Evolutionary conservation across 1,140 invertebrate genomes (phyloP), one percentile per base, ranked within the genome.

Genomic region (Lordiphosa stackelbergi): DNA sequence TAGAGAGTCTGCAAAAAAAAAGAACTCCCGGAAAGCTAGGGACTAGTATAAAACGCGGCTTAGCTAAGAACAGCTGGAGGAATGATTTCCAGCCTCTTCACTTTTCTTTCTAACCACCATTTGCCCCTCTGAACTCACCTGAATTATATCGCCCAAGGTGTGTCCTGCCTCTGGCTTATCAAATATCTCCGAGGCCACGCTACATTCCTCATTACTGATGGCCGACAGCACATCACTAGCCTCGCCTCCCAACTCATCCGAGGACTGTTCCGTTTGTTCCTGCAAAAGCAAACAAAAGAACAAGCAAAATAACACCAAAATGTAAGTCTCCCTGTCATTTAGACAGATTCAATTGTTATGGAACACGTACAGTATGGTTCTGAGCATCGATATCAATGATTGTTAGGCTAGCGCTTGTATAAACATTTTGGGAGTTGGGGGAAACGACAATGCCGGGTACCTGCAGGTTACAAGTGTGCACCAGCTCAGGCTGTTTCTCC

Each of bases 151-250:
- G 5, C 83, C 86, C 9, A 88, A 46, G 2, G 73, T 84, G 0
- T 75, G 66, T 2, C 71, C 71, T 2, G 61, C 37, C 1, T 70
- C 69, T 7, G 53, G 64, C 46, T 75, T 86, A 64, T 92, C 91
- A 19, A 91, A 89, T 19, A 92, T 91, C 73, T 93, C 92, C 1
- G 91, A 92, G 47, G 90, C 90, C 70, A 92, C 89, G 77, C 91
- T 92, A 81, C 89, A 91, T 85, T 93, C 92, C 78, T 93, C 92
- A 66, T 92, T 92, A 85, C 91, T 92, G 56, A 92, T 92, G 63
- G 90, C 91, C 53, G 91, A 92, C 28, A 92, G 87, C 3, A 92
- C 90, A 71, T 91, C 91, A 48, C 87, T 88, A 0, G 85, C 75
- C 36, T 88, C 87, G 4, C 73, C 73, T 0, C 47, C 65, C 31